Percentiles rank a stretch among this genome's conserved stretches.
phyloP scores from a whole-genome alignment of 1,140 invertebrate species.

The Drosophila kurseongensis region DNA sequence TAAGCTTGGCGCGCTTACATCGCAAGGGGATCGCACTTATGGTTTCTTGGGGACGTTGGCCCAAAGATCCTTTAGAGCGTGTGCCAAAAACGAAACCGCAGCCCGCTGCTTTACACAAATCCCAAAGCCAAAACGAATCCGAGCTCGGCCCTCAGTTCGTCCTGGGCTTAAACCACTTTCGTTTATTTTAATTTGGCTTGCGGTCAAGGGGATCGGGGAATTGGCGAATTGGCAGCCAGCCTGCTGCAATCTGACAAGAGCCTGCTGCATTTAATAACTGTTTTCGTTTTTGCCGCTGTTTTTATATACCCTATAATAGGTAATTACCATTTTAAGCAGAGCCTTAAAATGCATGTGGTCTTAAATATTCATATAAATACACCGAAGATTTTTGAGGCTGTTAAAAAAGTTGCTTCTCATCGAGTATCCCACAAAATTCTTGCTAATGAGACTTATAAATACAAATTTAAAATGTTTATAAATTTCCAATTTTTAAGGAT shows the following conservation, averaged over 20 bases:
- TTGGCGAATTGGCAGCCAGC: constrained; percentile 44
- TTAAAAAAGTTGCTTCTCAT: no score
- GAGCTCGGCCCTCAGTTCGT: constrained; percentile 39
- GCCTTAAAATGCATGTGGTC: neutral
- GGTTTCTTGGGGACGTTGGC: neutral
- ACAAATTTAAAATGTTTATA: no score
- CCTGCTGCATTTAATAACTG: constrained; percentile 82
- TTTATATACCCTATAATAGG: constrained; percentile 22
- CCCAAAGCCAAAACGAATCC: constrained; percentile 29
- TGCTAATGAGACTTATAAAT: no score
- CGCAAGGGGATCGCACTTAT: constrained; percentile 7
- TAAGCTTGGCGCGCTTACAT: constrained; percentile 70
- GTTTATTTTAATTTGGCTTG: constrained; percentile 81
- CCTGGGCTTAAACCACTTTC: constrained; percentile 75
- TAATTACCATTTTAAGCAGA: neutral
- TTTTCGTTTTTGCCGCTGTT: constrained; percentile 74
- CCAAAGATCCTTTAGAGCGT: constrained; percentile 40
- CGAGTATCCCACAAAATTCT: no score
- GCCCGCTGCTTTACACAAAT: constrained; percentile 41
- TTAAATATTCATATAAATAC: neutral
- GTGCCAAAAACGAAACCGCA: constrained; percentile 66
- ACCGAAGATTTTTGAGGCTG: no score
- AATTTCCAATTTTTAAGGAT: no score
- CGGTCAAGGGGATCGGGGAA: constrained; percentile 43
- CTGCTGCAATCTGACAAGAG: constrained; percentile 80